Evolutionary conservation across 2,888 invertebrate species (phyloP), one percentile per base, ranked within the genome.

Genomic region (Dugesia japonica): DNA sequence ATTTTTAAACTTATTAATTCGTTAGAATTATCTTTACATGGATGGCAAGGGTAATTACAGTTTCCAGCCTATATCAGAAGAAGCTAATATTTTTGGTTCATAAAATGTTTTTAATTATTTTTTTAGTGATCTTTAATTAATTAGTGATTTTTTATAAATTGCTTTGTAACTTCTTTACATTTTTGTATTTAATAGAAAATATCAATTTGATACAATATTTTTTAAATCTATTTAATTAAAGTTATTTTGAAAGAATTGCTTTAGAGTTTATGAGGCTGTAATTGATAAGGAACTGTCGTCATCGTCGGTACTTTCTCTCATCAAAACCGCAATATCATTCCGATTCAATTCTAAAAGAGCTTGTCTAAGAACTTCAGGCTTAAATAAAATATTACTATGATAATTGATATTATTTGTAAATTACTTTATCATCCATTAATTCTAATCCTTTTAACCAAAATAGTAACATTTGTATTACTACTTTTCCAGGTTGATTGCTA

Each of bases 1-100:
- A n/a, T n/a, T n/a, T n/a, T n/a, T n/a, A n/a, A 28, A n/a, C 71
- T 71, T 76, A 31, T 80, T 78, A 77, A 85, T 85, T 42, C 84
- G n/a, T n/a, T n/a, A 89, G 88, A 94, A 90, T 85, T 94, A 90
- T 82, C 87, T 97, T 77, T 91, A 92, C 83, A 92, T 97, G 89
- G 97, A 97, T 86, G 97, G 97, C 0, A 88, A 93, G 81, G 97
- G 97, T 74, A 87, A 88, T 0, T 95, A 90, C 85, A 89, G 90
- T 80, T 97, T 92, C 85, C 90, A 89, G 77, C 88, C 88, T 75
- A 97, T 97, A 80, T 91, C 92, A 82, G 88, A 89, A 79, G 89
- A 90, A 79, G 92, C 92, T 0, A 89, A 90, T 82, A 91, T 93
- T 84, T 95, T 94, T 83, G 95, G 95, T 42, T 97, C 95, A 1